A percentile compares a stretch with the other conserved stretches of the same genome.
These are phyloP conservation scores for Heteromormyrus szaboi DNA, from an alignment of 2,797 vertebrate genomes.

Conservation along the genomic window DNA sequence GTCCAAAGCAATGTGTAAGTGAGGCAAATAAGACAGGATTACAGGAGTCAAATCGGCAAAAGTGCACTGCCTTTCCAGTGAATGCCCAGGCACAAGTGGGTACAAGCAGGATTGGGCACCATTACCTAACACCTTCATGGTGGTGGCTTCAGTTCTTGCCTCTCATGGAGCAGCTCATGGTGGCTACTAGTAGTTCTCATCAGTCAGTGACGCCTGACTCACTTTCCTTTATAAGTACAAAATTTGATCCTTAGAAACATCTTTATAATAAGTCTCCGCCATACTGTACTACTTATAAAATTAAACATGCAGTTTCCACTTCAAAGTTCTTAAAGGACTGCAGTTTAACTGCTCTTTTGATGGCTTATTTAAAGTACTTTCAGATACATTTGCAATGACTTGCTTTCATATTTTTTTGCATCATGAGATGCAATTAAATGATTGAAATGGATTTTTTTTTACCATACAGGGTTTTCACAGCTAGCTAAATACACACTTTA, in stretches of 20 bases:
- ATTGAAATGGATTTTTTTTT: not conserved
- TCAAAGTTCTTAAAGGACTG: not conserved
- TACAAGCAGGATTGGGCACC: not conserved
- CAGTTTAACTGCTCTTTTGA: not conserved
- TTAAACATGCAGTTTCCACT: not conserved
- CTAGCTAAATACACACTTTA: not conserved
- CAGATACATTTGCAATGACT: not conserved
- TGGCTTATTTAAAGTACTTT: not conserved
- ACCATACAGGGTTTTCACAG: not conserved
- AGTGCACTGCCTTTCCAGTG: not conserved
- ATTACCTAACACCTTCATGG: not conserved
- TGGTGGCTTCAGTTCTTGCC: not conserved
- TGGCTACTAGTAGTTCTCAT: not conserved
- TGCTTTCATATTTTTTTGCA: constrained; percentile 4
- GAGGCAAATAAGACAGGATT: not conserved
- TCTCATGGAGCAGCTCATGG: not conserved
- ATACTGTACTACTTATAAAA: not conserved
- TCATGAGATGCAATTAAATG: not conserved
- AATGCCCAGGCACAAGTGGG: not conserved
- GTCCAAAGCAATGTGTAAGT: not conserved
- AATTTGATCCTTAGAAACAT: not conserved
- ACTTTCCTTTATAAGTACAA: not conserved
- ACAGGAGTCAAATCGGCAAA: not conserved
- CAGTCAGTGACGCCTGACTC: not conserved
- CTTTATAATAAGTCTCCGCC: not conserved